Base-by-base conservation (phyloP, 2,888 invertebrate genomes). In the Odontocerum albicorne region DNA sequence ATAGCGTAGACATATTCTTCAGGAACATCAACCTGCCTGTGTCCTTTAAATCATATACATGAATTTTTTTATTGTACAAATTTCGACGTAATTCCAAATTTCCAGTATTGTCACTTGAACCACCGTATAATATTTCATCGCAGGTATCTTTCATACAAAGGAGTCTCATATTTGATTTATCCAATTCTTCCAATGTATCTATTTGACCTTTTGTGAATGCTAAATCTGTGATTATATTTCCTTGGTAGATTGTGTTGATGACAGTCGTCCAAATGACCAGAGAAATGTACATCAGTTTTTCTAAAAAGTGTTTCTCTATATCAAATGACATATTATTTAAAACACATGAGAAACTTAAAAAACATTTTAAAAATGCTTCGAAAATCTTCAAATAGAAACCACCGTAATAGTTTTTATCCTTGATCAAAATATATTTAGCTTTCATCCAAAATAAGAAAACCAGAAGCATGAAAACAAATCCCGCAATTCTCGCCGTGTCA, bases 161-260 rank as follows among this genome's bases (percentile, higher is more conserved):
- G 6, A 59, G 45, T 19, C 33, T 12, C 8, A 52, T 27, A 17
- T 53, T 42, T 3, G 49, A 16, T 20, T 53, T 33, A 12, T 38
- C 22, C 12, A 59, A 44, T 10, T 59, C 49, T 15, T 50, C 32
- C 1, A 56, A 42, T 3, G 59, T 56, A n/a, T 56, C 33, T 10
- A 49, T 42, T 4, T 33, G 13, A 16, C 33, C 32, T 10, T 15
- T 27, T 4, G 31, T 16, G 1, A 44, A 31, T 21, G 53, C 32
- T 1, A 59, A 43, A 12, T 20, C 17, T 1, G 35, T 56, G 2
- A 45, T 22, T 13, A 56, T 49, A 4, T 32, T 42, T 4, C 53
- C 56, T 1, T 43, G 38, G 8, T 53, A 59, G 8, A 56, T 35
- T 16, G 49, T 56, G 2, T 49, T 54, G 2, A 59, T 22, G 10